Conservation (phyloP, 2,888 invertebrate species). For the Unio delphinus region DNA sequence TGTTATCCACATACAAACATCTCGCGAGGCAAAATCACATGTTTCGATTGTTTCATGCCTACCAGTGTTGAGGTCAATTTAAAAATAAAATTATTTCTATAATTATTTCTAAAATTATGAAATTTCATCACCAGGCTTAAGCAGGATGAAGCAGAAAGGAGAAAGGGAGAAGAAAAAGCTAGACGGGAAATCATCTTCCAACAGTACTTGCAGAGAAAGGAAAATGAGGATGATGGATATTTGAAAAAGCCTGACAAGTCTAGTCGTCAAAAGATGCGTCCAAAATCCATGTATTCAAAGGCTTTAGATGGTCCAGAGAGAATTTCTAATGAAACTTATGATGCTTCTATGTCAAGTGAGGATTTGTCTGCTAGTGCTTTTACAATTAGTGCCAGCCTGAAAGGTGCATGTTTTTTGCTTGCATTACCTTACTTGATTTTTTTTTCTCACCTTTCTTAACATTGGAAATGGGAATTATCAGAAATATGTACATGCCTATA, state of each 20-base stretch:
- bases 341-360: conserved; percentile 52
- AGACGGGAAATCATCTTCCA: conserved; percentile 90
- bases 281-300: conserved; percentile 62
- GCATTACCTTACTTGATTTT: not conserved
- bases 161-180: conserved; percentile 87
- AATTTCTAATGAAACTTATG: conserved; percentile 33
- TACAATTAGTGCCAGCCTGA: conserved; percentile 18
- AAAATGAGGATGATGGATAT: conserved; percentile 80
- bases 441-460: no score
- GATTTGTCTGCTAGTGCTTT: conserved; percentile 48
- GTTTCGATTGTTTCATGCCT: no score
- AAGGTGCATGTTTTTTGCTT: conserved; percentile 19
- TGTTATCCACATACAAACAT: no score
- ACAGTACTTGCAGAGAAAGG: conserved; percentile 94
- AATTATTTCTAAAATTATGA: no score
- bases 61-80: no score
- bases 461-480: no score
- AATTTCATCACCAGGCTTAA: conserved; percentile 73
- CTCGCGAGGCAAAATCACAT: no score
- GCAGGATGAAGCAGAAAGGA: conserved; percentile 80
- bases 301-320: conserved; percentile 29
- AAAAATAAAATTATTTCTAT: no score
- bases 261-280: conserved; percentile 45
- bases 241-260: conserved; percentile 31
- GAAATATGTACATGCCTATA: no score